Percentiles rank a stretch among this genome's conserved stretches.
phyloP scores from a whole-genome alignment of 2,888 invertebrate species.

The Noctua janthina region DNA sequence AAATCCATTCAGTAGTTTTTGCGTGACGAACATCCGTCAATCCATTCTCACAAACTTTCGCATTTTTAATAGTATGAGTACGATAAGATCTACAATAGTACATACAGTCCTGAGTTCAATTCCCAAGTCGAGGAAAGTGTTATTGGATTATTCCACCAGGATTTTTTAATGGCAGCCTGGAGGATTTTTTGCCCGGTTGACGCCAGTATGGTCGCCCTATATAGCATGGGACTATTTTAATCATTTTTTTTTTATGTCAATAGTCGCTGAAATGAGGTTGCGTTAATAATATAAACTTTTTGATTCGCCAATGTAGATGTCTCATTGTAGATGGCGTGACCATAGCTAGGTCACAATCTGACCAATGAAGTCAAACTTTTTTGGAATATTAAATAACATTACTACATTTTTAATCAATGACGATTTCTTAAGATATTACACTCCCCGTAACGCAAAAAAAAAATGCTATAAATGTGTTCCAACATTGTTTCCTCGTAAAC shows the following conservation, averaged over 20 bases:
- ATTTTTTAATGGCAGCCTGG: background rate
- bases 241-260: background rate
- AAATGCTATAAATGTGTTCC: background rate
- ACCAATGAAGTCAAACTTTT: no score
- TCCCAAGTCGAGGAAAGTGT: background rate
- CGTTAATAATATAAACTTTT: background rate
- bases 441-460: background rate
- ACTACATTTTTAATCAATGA: no score
- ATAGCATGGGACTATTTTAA: no score
- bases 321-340: no score
- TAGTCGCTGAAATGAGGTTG: background rate
- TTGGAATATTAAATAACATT: no score
- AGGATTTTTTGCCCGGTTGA: background rate
- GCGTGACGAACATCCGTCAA: no score
- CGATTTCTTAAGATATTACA: no score
- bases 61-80: no score
- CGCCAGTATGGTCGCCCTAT: no score
- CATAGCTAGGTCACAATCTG: no score
- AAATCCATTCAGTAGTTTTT: background rate
- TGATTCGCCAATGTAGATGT: no score
- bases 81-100: background rate
- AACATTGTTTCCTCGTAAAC: background rate
- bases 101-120: background rate
- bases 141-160: background rate
- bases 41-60: no score